Evolutionary conservation across 2,888 invertebrate species (phyloP), one percentile per base, ranked within the genome.

Genomic region (Cylindroiulus punctatus): DNA sequence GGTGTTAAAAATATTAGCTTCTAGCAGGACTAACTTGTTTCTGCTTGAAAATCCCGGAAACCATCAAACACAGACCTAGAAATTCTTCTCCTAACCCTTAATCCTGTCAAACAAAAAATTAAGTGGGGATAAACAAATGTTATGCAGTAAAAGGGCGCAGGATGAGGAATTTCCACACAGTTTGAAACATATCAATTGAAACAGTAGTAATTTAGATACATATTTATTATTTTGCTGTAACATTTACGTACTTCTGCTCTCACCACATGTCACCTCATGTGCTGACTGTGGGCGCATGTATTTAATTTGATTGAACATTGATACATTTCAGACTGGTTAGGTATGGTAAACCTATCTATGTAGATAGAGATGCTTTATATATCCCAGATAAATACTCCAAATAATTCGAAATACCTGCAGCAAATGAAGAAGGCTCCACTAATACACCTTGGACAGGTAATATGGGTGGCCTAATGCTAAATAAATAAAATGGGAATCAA

Each of bases 11-110:
- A 52, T 52, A n/a, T 4, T n/a, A 4, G n/a, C 14, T 81, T 30
- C 32, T 26, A 65, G 22, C 32, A 30, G 57, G 1, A 36, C 52
- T 84, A 89, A 92, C 92, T 90, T 86, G 91, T 90, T 90, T 92
- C 92, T 84, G 91, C 91, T 88, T 92, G 91, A 88, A 92, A 92
- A 89, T 92, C 91, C 86, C 92, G 88, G 88, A 92, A 92, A 12
- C 91, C 91, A 90, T 92, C 92, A 90, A 92, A 92, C 0, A 92
- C 91, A 4, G 91, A 91, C 87, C 90, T 89, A 2, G 90, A 89
- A 87, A 89, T 88, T 83, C 83, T 83, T 83, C 90, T 89, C 84
- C 90, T 89, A 42, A 90, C 89, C 81, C 90, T 88, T 40, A 90
- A 89, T 81, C 90, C 90, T 89, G 44, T 1, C 40, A 87, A 89